Evolutionary conservation across 2,113 vertebrate genomes (phyloP).

Genomic region (Hassar affinis): DNA sequence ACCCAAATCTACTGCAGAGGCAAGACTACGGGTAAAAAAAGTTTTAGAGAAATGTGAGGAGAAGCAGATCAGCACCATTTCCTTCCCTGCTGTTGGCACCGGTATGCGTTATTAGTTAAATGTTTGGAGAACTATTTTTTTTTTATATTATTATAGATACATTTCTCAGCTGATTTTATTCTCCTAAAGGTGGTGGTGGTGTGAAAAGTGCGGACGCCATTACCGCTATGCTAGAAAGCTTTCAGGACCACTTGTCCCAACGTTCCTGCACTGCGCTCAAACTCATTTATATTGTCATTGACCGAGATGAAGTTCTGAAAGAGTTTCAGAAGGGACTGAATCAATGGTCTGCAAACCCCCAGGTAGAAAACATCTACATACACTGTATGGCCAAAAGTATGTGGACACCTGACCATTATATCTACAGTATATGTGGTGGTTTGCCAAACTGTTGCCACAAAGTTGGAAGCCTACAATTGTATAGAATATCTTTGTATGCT

Average conservation of each 20-base stretch:
- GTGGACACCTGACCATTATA: neutral
- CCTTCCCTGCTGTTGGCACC: conserved; percentile 64
- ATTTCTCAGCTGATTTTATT: conserved; percentile 1
- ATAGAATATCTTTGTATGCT: neutral
- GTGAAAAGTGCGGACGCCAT: conserved; percentile 43
- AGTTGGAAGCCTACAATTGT: neutral
- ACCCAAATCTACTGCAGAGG: conserved; percentile 41
- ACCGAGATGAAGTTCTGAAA: conserved; percentile 44
- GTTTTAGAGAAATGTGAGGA: conserved; percentile 63
- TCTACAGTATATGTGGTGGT: neutral
- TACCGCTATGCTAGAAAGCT: conserved; percentile 56
- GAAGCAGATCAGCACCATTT: conserved; percentile 58
- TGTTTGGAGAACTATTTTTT: neutral
- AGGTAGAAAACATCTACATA: conserved; percentile 36
- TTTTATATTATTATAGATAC: neutral
- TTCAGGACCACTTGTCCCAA: conserved; percentile 56
- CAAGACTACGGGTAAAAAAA: conserved; percentile 50
- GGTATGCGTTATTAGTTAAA: conserved; percentile 42
- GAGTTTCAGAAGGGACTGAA: conserved; percentile 50
- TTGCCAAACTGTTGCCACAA: neutral
- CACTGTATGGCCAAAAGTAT: neutral
- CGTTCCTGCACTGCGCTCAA: conserved; percentile 41
- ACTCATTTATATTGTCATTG: conserved; percentile 56
- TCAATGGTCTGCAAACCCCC: conserved; percentile 42
- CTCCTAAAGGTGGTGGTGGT: conserved; percentile 56